Evolutionary conservation across 2,797 vertebrate species (phyloP), one percentile per base, ranked within the genome.

Genomic region (Diglossa cyanea): DNA sequence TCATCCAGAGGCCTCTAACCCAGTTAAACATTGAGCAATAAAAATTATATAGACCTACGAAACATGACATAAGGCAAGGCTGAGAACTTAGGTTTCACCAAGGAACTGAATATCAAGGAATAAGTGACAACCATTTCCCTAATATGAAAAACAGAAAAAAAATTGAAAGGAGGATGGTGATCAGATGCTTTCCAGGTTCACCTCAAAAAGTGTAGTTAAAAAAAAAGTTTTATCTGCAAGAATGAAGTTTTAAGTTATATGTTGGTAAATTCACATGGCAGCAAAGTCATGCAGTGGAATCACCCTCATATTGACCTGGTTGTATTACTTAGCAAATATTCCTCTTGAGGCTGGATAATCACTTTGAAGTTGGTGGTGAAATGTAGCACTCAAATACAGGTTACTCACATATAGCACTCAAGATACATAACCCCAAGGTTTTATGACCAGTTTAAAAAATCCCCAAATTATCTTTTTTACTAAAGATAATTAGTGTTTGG

Each of bases 261-360:
- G 21, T 16, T 21, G 14, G 45, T 71, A 93, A 87, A 81, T 51
- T 75, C 53, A 67, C 8, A 54, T 7, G 42, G 61, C 61, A 89
- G 44, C 73, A 78, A 96, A 92, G 68, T 92, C 51, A 70, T 79
- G 55, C 33, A 76, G 63, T 87, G 26, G 68, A 95, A 94, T 84
- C 65, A 80, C 40, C 28, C 35, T 87, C 68, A 19, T 83, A 88
- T 19, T 91, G 86, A 91, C 51, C 78, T 85, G 65, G 71, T 89
- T 70, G 51, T 70, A 83, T 81, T 77, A 95, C 68, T 82, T 91
- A 40, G 78, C 68, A 92, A 92, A 83, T 89, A 95, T 65, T 94
- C 88, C 71, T 95, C 78, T 44, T 45, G 72, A 86, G 75, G 55
- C 31, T 35, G 42, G 39, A 80, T 77, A 82, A 93, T 87, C 11